Evolutionary conservation across 2,888 invertebrate species (phyloP), one percentile per base, ranked within the genome.

Genomic region (Deilephila porcellus): DNA sequence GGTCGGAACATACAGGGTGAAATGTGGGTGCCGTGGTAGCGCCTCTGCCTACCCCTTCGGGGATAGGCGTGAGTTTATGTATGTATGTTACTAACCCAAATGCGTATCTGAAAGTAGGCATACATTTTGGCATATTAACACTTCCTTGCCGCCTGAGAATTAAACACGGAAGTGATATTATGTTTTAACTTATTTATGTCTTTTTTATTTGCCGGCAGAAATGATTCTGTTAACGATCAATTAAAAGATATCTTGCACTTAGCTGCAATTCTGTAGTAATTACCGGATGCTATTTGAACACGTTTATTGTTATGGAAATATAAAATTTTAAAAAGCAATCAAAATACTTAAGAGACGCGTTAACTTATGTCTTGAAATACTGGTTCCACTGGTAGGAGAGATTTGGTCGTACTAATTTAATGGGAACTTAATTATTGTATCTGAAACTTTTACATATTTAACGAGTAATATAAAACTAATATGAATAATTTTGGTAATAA

Each of bases 131-230:
- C 52, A 67, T 45, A 52, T 52, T 52, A 67, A 20, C 52, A 17
- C 67, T 67, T 67, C 67, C 52, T 67, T 25, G 17, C 17, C 6
- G 25, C 25, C 17, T 11, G 17, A 52, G 25, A 52, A 45, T 64
- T 45, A 67, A 52, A 52, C 52, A 4, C 52, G 67, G 67, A 67
- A 52, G 19, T 19, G 34, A 67, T 67, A 52, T 52, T 67, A 67
- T 67, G 2, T 20, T 25, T 45, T 6, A 52, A 20, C 5, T 52
- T 64, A 14, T 60, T 64, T 45, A 45, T 25, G 60, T 4, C 29
- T 60, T 45, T 45, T 45, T 17, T 19, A n/a, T 63, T 34, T 34
- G 17, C 6, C 20, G 25, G 25, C 20, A 52, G 67, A 67, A 67
- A 45, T 29, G n/a, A 56, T n/a, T 64, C 20, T 20, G 37, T 45